Conservation (phyloP, 2,888 invertebrate genomes). For the Mimachlamys varia region DNA sequence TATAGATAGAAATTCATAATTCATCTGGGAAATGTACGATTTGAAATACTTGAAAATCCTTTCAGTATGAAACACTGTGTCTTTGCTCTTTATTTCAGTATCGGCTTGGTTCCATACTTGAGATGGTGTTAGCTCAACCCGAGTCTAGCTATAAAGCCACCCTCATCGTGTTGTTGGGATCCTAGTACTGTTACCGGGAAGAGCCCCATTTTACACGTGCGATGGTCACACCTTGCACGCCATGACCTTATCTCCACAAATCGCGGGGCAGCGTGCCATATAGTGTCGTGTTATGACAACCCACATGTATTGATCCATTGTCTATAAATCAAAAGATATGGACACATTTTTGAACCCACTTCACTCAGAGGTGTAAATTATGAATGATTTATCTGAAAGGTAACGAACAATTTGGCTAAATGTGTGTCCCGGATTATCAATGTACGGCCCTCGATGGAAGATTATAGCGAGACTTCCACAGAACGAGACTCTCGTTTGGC, state of each 20-base stretch:
- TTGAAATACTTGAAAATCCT: too few species aligned
- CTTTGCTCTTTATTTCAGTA: too few species aligned
- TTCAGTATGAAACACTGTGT: too few species aligned
- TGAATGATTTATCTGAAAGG: constrained; percentile 18
- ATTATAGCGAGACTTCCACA: neutral
- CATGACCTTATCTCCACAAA: neutral
- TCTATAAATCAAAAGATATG: constrained; percentile 23
- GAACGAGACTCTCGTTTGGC: neutral
- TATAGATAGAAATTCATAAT: too few species aligned
- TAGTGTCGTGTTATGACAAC: constrained; percentile 29
- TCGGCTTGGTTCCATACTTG: too few species aligned
- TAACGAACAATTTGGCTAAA: constrained; percentile 23
- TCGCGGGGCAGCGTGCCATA: constrained; percentile 19
- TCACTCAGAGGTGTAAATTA: constrained; percentile 25
- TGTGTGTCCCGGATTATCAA: neutral
- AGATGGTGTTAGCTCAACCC: too few species aligned
- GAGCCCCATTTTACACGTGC: neutral
- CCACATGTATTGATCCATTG: neutral
- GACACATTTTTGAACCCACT: constrained; percentile 24
- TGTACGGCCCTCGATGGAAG: neutral
- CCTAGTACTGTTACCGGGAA: too few species aligned
- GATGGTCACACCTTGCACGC: neutral
- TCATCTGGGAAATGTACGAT: too few species aligned
- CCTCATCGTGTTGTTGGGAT: too few species aligned
- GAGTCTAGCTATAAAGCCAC: too few species aligned